These are phyloP conservation scores for Eutolmus rufibarbis DNA, from an alignment of 2,888 invertebrate species.

Conservation along the genomic window DNA sequence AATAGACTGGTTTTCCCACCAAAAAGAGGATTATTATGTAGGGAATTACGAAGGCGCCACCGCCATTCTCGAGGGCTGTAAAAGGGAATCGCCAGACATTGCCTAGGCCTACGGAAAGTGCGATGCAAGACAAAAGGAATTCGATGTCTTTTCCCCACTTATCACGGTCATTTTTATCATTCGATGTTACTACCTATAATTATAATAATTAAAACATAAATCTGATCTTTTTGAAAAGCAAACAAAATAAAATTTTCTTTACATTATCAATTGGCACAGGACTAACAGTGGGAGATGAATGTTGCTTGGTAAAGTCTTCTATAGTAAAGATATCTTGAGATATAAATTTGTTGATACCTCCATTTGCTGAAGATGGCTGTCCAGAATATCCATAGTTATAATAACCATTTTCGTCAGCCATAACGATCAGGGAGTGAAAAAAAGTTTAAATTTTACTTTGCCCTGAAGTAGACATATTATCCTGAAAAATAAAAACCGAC, in stretches of 20 bases:
- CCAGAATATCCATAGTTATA: slow-evolving; percentile 18
- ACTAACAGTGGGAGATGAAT: not conserved
- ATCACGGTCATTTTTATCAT: slow-evolving; percentile 52
- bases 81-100: slow-evolving; percentile 75
- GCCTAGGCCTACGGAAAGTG: slow-evolving; percentile 71
- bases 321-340: not conserved
- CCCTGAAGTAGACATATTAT: not conserved
- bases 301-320: not conserved
- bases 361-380: not conserved
- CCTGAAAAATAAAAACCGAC: not conserved
- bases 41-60: slow-evolving; percentile 73
- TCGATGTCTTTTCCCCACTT: slow-evolving; percentile 70
- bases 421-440: not conserved
- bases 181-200: not conserved
- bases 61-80: slow-evolving; percentile 71
- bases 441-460: not conserved
- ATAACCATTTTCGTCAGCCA: not conserved
- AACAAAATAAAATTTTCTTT: not conserved
- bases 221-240: not conserved
- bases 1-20: slow-evolving; percentile 74
- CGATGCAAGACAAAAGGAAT: slow-evolving; percentile 69
- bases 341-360: not conserved
- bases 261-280: not conserved
- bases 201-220: not conserved
- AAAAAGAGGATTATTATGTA: slow-evolving; percentile 71